Evolutionary conservation across 2,888 invertebrate species (phyloP), one percentile per base, ranked within the genome.

Genomic region (Euspilapteryx auroguttella): DNA sequence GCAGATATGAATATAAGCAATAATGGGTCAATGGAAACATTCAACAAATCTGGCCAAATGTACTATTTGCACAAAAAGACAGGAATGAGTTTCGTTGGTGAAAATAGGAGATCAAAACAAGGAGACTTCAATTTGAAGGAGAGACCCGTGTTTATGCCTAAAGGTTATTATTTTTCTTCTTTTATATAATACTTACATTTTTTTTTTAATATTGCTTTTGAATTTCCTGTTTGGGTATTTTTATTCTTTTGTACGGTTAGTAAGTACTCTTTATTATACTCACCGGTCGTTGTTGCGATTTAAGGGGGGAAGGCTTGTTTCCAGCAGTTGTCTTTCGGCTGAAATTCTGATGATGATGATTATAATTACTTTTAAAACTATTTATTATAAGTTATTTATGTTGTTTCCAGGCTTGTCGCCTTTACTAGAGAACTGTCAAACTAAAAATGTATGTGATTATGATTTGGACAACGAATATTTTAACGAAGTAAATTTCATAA

Each of bases 101-200:
- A 6, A 20, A 17, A 13, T 17, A 17, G 11, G 17, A 14, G 8
- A 12, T n/a, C 15, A 24, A 25, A 5, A 14, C n/a, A 2, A 12
- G 13, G 7, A 9, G 31, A 39, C 45, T 78, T 66, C 41, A 42
- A 52, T 34, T 43, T 81, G 8, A 56, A 48, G 27, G 55, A 55
- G 37, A 58, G 81, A 40, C 51, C 50, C n/a, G 49, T 56, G 14
- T 79, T 79, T 49, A 36, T 82, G 17, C 82, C 82, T 1, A 82
- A 81, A 73, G 82, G 82, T 75, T 45, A 30, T 3, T 28, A 12
- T 8, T 17, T 17, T 17, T 17, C 8, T 17, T 17, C 17, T 5
- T 25, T 15, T 25, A 21, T 27, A 24, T 11, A 14, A n/a, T n/a
- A n/a, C n/a, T n/a, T n/a, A n/a, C n/a, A n/a, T n/a, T n/a, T n/a